These are phyloP conservation scores for Panopea generosa DNA, from an alignment of 2,888 invertebrate species.

Conservation along the genomic window DNA sequence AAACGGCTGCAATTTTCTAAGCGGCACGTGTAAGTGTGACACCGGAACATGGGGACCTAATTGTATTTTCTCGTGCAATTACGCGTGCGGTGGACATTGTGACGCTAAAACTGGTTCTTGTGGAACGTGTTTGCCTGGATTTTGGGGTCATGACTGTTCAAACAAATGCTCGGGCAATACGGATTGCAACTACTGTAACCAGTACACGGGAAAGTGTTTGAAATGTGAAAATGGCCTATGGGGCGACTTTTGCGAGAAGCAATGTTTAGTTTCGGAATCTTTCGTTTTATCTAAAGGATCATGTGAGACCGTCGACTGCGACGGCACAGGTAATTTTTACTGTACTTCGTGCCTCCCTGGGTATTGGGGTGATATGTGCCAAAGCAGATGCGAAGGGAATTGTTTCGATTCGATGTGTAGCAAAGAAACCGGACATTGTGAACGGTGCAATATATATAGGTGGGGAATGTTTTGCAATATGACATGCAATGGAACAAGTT, in stretches of 20 bases:
- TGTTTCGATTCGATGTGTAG: conserved; percentile 9
- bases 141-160: conserved; percentile 6
- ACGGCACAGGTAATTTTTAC: no score
- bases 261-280: background rate
- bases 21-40: conserved; percentile 29
- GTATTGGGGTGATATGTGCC: conserved; percentile 2
- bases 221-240: conserved; percentile 3
- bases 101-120: background rate
- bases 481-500: conserved; percentile 1
- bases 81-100: conserved; percentile 15
- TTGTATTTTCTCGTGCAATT: conserved; percentile 19
- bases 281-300: no score
- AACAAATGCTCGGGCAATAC: conserved; percentile 3
- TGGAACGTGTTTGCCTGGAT: background rate
- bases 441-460: conserved; percentile 18
- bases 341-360: no score
- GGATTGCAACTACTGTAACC: conserved; percentile 5
- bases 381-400: background rate
- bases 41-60: conserved; percentile 23
- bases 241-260: conserved; percentile 1
- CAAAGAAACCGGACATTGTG: conserved; percentile 20
- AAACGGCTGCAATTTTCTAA: conserved; percentile 16
- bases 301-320: no score
- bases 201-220: conserved; percentile 3
- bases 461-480: conserved; percentile 28